Conservation (phyloP, 2,113 vertebrate species). For the Platysteira castanea region DNA sequence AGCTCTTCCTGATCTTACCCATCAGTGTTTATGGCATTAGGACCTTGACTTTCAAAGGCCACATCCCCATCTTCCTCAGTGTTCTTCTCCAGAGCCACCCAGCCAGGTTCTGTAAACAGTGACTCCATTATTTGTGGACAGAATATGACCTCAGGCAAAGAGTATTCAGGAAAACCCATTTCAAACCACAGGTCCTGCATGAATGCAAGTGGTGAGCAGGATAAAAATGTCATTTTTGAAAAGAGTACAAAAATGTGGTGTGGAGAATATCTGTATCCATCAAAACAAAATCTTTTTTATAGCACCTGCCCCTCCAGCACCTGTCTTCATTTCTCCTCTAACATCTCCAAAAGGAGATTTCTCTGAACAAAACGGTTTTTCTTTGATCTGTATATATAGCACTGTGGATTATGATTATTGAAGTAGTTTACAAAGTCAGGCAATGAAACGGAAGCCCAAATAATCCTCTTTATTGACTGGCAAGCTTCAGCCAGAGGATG, state of each 20-base stretch:
- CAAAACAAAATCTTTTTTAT: neutral
- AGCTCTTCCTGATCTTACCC: neutral
- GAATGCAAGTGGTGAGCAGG: neutral
- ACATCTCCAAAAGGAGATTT: neutral
- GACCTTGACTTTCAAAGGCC: neutral
- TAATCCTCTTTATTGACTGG: neutral
- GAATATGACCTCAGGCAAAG: neutral
- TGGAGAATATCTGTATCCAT: neutral
- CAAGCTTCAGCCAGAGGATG: neutral
- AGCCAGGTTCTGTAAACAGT: neutral
- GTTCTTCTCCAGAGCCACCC: neutral
- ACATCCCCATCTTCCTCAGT: neutral
- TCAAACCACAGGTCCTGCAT: neutral
- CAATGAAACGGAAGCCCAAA: neutral
- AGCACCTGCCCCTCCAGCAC: neutral
- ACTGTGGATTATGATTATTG: neutral
- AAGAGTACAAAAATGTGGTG: neutral
- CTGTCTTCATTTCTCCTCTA: neutral
- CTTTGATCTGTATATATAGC: neutral
- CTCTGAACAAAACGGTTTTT: neutral
- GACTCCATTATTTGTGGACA: neutral
- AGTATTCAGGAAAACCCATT: neutral
- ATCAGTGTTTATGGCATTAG: neutral
- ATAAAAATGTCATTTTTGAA: neutral
- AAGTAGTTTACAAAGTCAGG: neutral